Evolutionary conservation across 1,140 invertebrate species (phyloP), one percentile per base, ranked within the genome.

Genomic region (Bombus confusus): DNA sequence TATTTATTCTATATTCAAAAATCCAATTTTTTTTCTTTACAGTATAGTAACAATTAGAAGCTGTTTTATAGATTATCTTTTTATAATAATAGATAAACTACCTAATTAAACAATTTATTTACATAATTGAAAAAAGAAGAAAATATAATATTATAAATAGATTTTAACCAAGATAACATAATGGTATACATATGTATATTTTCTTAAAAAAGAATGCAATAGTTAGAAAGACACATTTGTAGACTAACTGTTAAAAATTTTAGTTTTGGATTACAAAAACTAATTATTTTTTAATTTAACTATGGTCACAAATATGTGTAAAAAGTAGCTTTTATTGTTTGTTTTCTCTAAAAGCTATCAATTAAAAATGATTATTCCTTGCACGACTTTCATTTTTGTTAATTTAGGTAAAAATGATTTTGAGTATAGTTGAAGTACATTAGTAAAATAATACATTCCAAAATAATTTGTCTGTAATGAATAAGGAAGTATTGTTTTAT

Each of bases 171-270:
- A 76, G 37, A 18, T 64, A 64, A 59, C 37, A 31, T 64, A 77
- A 77, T 64, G 9, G 31, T 41, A 64, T 37, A 64, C 41, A 18
- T 77, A 77, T 18, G 47, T 47, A 47, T 79, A 69, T 80, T 80
- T 80, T 80, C 37, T 71, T 80, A 80, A 80, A 37, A 52, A 71
- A n/a, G 34, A 76, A 68, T 79, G 41, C 62, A 79, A 79, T 68
- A 78, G 41, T 64, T 43, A 78, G 34, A n/a, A 43, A 64, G 22
- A 34, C 39, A 39, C 8, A 13, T 9, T 3, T 79, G 4, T 79
- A 79, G n/a, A 12, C n/a, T 72, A 72, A 72, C 28, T 72, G 13
- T n/a, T 28, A n/a, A 43, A 72, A 72, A 31, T 15, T 52, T 52
- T 75, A 57, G 4, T 52, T n/a, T 57, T 52, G 9, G 10, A 69